Conservation (phyloP, 2,888 invertebrate genomes). For the Macrosiphum euphorbiae region DNA sequence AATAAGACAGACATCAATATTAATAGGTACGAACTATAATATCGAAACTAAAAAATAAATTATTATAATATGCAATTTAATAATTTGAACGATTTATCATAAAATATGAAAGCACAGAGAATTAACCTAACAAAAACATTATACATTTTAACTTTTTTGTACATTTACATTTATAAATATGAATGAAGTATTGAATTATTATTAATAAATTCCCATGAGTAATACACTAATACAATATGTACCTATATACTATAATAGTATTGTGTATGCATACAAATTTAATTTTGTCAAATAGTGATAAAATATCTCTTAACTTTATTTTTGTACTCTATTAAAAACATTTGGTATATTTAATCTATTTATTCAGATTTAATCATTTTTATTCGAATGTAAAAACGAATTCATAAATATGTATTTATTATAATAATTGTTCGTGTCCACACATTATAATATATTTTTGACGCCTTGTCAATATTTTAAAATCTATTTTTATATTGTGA, state of each 20-base stretch:
- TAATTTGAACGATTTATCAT: neutral
- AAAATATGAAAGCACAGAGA: neutral
- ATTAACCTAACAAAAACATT: neutral
- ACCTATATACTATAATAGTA: neutral
- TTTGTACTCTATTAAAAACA: neutral
- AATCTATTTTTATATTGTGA: neutral
- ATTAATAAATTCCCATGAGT: neutral
- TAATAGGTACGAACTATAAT: neutral
- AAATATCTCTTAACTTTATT: neutral
- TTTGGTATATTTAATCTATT: neutral
- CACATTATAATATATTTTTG: neutral
- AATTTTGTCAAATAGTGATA: neutral
- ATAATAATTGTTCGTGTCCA: neutral
- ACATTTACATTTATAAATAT: constrained; percentile 36
- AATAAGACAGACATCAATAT: neutral
- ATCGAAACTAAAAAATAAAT: neutral
- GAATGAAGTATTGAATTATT: neutral
- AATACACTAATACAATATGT: too few species aligned
- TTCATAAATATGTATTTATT: neutral
- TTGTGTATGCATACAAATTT: neutral
- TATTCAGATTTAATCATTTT: constrained; percentile 1
- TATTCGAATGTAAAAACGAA: neutral
- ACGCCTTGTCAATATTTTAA: neutral
- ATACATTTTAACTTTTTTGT: neutral
- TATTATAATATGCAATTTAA: neutral